Evolutionary conservation across 2,888 invertebrate genomes (phyloP).

Genomic region (Drosophila recens): DNA sequence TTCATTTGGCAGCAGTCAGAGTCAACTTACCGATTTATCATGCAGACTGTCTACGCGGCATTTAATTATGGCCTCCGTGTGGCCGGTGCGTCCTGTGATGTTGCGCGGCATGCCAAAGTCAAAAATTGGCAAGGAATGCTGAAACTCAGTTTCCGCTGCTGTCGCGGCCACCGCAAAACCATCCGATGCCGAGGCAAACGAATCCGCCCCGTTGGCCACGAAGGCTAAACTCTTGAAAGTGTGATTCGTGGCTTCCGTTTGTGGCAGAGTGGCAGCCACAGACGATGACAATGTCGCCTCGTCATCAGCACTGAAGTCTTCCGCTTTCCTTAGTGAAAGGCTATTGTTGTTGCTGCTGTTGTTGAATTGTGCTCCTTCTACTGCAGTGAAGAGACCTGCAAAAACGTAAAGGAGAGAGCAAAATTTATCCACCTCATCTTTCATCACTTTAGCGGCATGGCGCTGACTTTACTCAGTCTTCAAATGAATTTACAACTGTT

Average conservation of each 20-base stretch:
- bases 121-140: slow-evolving; percentile 87
- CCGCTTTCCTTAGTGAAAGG: slow-evolving; percentile 27
- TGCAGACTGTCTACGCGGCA: slow-evolving; percentile 94
- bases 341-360: slow-evolving; percentile 27
- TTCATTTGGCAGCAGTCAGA: background rate
- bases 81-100: slow-evolving; percentile 94
- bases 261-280: slow-evolving; percentile 49
- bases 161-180: slow-evolving; percentile 50
- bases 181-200: slow-evolving; percentile 45
- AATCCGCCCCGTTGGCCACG: slow-evolving; percentile 61
- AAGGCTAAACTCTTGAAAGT: slow-evolving; percentile 82
- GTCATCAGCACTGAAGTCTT: slow-evolving; percentile 43
- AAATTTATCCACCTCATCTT: slow-evolving; percentile 22
- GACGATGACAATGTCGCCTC: slow-evolving; percentile 38
- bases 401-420: slow-evolving; percentile 5
- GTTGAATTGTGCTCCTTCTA: slow-evolving; percentile 23
- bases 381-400: slow-evolving; percentile 58
- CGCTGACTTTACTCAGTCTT: slow-evolving; percentile 23
- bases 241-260: slow-evolving; percentile 73
- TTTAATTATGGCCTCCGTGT: slow-evolving; percentile 92
- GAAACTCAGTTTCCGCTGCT: slow-evolving; percentile 40
- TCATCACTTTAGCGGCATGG: slow-evolving; percentile 30
- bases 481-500: slow-evolving; percentile 64
- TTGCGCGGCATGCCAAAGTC: slow-evolving; percentile 94
- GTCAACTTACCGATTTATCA: slow-evolving; percentile 91